Evolutionary conservation across 2,113 vertebrate genomes (phyloP).

Genomic region (Myxocyprinus asiaticus): DNA sequence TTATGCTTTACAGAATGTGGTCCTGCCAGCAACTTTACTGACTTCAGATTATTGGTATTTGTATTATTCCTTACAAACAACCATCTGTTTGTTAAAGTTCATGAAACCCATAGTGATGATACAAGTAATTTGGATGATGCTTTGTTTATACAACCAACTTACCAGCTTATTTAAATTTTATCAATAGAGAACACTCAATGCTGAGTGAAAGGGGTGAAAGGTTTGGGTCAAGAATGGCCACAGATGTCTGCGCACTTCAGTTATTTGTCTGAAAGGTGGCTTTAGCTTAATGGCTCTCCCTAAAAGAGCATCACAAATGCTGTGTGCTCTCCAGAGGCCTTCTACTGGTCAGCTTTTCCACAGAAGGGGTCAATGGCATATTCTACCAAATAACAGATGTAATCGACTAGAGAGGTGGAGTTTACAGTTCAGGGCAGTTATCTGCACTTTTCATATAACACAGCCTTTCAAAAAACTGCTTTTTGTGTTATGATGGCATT

Average conservation of each 20-base stretch:
- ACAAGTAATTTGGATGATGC: not conserved
- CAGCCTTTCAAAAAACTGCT: not conserved
- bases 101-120: not conserved
- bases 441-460: not conserved
- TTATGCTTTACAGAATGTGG: not conserved
- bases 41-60: not conserved
- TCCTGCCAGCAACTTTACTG: not conserved
- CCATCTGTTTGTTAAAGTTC: not conserved
- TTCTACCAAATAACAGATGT: conserved; percentile 6
- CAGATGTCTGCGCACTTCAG: conserved; percentile 15
- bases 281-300: conserved; percentile 8
- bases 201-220: not conserved
- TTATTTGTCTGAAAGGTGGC: not conserved
- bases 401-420: not conserved
- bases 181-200: not conserved
- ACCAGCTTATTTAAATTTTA: not conserved
- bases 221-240: conserved; percentile 9
- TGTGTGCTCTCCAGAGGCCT: conserved; percentile 3
- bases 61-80: not conserved
- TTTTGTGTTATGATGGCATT: not conserved
- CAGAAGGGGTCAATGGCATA: not conserved
- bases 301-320: not conserved
- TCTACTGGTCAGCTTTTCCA: not conserved
- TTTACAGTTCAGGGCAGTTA: not conserved
- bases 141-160: not conserved